Base-by-base conservation (phyloP, 2,888 invertebrate genomes). In the Perdita meconis region DNA sequence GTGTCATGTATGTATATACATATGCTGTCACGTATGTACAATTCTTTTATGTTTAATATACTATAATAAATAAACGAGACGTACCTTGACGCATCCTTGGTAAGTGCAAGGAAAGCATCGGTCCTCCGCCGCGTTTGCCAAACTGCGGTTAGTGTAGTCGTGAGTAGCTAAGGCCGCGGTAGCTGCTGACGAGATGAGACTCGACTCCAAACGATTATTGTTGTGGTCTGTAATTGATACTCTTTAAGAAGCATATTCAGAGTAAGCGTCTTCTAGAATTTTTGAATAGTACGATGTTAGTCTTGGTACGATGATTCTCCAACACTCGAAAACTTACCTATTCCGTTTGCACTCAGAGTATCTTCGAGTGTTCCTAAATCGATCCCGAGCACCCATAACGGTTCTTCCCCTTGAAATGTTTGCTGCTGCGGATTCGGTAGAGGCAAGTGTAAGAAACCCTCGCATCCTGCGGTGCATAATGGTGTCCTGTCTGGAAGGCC, bases 401-500 rank as follows among this genome's bases (percentile, higher is more conserved):
- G 89, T 72, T 92, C 91, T 42, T 92, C 91, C 60, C 87, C 88
- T 75, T 91, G 90, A 47, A 90, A 86, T 12, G 85, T 82, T 66
- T 83, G 83, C 71, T 90, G 83, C 72, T 90, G 89, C 0, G 89
- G 87, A 61, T 86, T 89, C 2, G 88, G 81, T 19, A 91, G 65
- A 8, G 92, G 91, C 57, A 92, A 81, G 75, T 92, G 90, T 26
- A 94, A 86, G 80, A 94, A 94, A 68, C 93, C 92, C 60, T 93
- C 93, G 83, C 94, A 94, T 30, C 93, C 93, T 24, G 94, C 93
- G 19, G 93, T 94, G 82, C 94, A 94, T 16, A 94, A 91, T 2
- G 94, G 93, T 0, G 94, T 94, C 61, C 93, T 93, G 59, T 94
- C 94, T 0, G 94, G 94, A n/a, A 93, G 87, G 24, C 90, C 89